Base-by-base conservation (phyloP, 2,797 vertebrate species). In the Garrulus glandarius region DNA sequence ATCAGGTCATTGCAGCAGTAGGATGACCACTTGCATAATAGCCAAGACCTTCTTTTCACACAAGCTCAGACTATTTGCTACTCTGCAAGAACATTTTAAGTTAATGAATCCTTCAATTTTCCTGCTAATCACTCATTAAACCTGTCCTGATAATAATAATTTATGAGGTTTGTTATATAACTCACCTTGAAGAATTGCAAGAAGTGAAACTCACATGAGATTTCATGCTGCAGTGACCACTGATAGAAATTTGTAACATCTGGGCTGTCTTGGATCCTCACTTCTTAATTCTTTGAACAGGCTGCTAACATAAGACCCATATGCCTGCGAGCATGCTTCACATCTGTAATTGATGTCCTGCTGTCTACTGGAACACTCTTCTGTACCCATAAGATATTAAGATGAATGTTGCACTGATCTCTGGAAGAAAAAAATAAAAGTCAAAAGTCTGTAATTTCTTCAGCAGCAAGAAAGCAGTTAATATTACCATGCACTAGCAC, bases 151-250 rank as follows among this genome's bases (percentile, higher is more conserved):
- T 94, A 92, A 96, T 92, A 95, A 83, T 65, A 94, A 96, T 96
- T 92, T 85, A 96, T 87, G 87, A 91, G 50, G 22, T 95, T 93
- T 91, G 86, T 79, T 79, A 79, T 85, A 53, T 60, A 95, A 87
- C 96, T 97, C 82, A 99, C 99, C 99, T 99, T 95, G 99, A 99
- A 83, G 98, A 98, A 95, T 99, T 99, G 99, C 99, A 99, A 36
- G 98, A 99, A 98, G 99, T 98, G 93, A 99, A 99, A 96, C 98
- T 99, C 99, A 96, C 98, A 98, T 50, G 99, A 99, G 94, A 99
- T 99, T 98, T 99, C 99, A 41, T 99, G 99, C 97, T 99, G 99
- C 91, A 99, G 95, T 61, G 98, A 99, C 99, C 99, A 99, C 97
- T 99, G 99, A 97, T 98, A 99, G 79, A 99, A 98, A 97, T 99